Conservation (phyloP, 2,888 invertebrate genomes). For the Atethmia centrago region DNA sequence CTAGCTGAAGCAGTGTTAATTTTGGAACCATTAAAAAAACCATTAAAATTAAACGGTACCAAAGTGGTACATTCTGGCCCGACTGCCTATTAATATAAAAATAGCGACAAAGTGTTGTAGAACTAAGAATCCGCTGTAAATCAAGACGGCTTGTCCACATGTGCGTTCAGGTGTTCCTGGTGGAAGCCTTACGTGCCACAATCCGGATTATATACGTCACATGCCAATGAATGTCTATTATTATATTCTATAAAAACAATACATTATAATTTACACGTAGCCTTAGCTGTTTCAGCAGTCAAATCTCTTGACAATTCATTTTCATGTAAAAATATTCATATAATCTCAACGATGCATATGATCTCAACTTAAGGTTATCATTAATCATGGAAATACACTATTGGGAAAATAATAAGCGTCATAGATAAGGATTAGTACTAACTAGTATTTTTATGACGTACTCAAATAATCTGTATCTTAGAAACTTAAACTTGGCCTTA, state of each 20-base stretch:
- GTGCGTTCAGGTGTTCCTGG: conserved; percentile 59
- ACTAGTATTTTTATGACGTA: conserved; percentile 20
- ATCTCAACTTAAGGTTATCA: conserved; percentile 37
- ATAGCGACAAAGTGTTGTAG: conserved; percentile 20
- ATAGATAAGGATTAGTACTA: conserved; percentile 22
- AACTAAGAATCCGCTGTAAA: conserved; percentile 44
- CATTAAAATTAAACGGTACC: conserved; percentile 32
- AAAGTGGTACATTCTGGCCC: conserved; percentile 17
- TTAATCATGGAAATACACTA: conserved; percentile 37
- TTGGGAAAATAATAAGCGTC: conserved; percentile 22
- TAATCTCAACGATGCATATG: not conserved
- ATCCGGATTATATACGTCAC: conserved; percentile 68
- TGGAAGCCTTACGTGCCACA: conserved; percentile 67
- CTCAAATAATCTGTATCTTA: conserved; percentile 23
- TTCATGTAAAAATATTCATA: not conserved
- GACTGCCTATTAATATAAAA: conserved; percentile 14
- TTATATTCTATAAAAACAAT: conserved; percentile 6
- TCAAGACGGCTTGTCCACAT: conserved; percentile 56
- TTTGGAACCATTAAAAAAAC: too few relatives aligned
- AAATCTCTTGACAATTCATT: not conserved
- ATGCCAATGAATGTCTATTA: conserved; percentile 40
- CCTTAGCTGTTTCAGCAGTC: not conserved
- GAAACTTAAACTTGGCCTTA: conserved; percentile 49
- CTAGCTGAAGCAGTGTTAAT: not conserved
- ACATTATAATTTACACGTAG: not conserved